phyloP scores from a whole-genome alignment of 1,140 invertebrate genomes.

The Leptoteleia sp. region DNA sequence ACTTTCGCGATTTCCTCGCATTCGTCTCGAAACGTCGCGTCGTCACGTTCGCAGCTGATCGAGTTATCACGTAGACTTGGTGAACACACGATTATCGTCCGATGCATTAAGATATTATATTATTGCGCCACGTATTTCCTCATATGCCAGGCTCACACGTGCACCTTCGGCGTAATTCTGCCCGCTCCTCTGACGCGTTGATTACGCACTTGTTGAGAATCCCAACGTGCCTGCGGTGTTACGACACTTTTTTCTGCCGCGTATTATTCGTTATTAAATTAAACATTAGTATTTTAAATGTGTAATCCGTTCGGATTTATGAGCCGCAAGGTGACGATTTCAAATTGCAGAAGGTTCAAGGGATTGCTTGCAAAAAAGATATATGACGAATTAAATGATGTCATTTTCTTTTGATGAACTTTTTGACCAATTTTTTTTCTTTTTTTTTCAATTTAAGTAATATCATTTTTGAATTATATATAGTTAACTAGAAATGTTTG shows the following conservation, averaged over 20 bases:
- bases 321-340: too few relatives aligned
- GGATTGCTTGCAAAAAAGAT: too few relatives aligned
- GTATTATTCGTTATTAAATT: neutral
- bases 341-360: too few relatives aligned
- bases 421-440: too few relatives aligned
- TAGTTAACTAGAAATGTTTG: too few relatives aligned
- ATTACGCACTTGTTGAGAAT: slow-evolving; percentile 45
- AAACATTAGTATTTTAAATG: slow-evolving; percentile 1
- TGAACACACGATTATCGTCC: slow-evolving; percentile 62
- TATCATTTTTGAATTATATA: too few relatives aligned
- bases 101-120: slow-evolving; percentile 68
- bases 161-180: slow-evolving; percentile 39
- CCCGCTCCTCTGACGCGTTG: slow-evolving; percentile 23
- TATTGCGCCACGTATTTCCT: slow-evolving; percentile 64
- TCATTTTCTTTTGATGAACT: too few relatives aligned
- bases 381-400: too few relatives aligned
- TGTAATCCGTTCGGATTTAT: too few relatives aligned
- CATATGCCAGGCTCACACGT: slow-evolving; percentile 58
- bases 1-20: slow-evolving; percentile 37
- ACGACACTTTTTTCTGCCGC: neutral
- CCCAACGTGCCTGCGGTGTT: neutral
- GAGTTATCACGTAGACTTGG: slow-evolving; percentile 60
- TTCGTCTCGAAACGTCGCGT: slow-evolving; percentile 35
- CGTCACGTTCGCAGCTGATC: slow-evolving; percentile 58
- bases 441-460: too few relatives aligned